These are phyloP conservation scores for Yasuhikotakia modesta DNA, from an alignment of 2,797 vertebrate genomes.

Conservation along the genomic window DNA sequence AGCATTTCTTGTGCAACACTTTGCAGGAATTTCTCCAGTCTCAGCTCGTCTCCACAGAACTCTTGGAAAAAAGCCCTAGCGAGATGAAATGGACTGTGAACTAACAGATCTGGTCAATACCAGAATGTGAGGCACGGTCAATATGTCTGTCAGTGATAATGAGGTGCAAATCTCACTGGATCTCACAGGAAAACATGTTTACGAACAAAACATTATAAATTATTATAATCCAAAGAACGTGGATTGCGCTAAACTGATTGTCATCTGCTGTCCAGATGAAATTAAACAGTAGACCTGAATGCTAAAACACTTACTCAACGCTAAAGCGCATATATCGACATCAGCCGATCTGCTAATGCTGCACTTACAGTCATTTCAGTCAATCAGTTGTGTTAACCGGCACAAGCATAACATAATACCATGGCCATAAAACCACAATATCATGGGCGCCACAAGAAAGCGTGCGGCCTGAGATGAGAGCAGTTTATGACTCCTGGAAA, in stretches of 20 bases:
- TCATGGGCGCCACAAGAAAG: constrained; percentile 37
- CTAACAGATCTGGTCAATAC: constrained; percentile 41
- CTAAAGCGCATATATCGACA: background rate
- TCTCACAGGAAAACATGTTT: background rate
- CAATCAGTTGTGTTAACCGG: background rate
- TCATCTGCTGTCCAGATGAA: background rate
- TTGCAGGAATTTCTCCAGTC: constrained; percentile 19
- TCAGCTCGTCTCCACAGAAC: constrained; percentile 6
- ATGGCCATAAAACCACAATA: constrained; percentile 37
- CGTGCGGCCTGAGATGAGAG: background rate
- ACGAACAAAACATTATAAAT: background rate
- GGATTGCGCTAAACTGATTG: background rate
- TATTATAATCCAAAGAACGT: background rate
- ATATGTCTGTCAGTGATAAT: constrained; percentile 50
- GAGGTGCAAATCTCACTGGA: constrained; percentile 10
- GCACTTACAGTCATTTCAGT: constrained; percentile 14
- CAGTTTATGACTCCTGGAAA: constrained; percentile 41
- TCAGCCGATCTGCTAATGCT: background rate
- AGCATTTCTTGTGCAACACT: constrained; percentile 28
- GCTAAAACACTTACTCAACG: background rate
- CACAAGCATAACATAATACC: background rate
- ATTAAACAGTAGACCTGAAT: background rate
- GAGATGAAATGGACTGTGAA: constrained; percentile 40
- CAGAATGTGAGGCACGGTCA: constrained; percentile 35
- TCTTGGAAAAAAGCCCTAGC: constrained; percentile 17